These are phyloP conservation scores for Lissocephala sabroskyi DNA, from an alignment of 2,888 invertebrate species.

Conservation along the genomic window DNA sequence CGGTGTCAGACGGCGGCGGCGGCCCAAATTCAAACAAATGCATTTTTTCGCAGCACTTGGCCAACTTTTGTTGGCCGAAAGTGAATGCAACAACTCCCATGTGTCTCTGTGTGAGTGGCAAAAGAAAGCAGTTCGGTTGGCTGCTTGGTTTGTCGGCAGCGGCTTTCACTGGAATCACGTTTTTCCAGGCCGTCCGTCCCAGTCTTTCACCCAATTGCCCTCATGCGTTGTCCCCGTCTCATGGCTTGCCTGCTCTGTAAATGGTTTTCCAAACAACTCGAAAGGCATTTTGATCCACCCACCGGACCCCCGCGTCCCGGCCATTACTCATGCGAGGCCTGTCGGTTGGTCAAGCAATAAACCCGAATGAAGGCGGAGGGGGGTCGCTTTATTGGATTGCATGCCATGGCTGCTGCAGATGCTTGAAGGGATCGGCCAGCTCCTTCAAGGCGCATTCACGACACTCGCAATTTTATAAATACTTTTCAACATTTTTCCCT, in stretches of 20 bases:
- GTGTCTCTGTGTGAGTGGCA: conserved; percentile 16
- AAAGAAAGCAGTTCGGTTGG: conserved; percentile 40
- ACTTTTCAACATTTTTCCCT: no score
- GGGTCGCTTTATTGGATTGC: conserved; percentile 34
- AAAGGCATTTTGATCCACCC: background rate
- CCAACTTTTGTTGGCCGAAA: conserved; percentile 33
- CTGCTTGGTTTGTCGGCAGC: conserved; percentile 38
- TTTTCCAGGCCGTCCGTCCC: conserved; percentile 17
- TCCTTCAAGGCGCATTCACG: no score
- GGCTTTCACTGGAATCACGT: conserved; percentile 54
- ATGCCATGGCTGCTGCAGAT: conserved; percentile 35
- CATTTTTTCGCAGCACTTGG: conserved; percentile 46
- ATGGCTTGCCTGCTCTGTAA: background rate
- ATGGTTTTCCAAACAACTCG: conserved; percentile 27
- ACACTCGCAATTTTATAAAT: conserved; percentile 21
- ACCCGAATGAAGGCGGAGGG: no score
- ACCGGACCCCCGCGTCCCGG: background rate
- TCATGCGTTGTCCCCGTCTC: no score
- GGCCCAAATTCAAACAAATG: conserved; percentile 59
- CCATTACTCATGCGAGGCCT: conserved; percentile 1
- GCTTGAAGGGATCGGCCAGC: no score
- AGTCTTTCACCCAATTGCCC: background rate
- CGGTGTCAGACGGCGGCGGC: conserved; percentile 6
- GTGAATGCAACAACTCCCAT: conserved; percentile 13
- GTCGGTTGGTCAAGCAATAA: no score